A percentile compares a stretch with the other conserved stretches of the same genome.
These are phyloP conservation scores for Lysandra bellargus DNA, from an alignment of 2,888 invertebrate species.

Conservation along the genomic window DNA sequence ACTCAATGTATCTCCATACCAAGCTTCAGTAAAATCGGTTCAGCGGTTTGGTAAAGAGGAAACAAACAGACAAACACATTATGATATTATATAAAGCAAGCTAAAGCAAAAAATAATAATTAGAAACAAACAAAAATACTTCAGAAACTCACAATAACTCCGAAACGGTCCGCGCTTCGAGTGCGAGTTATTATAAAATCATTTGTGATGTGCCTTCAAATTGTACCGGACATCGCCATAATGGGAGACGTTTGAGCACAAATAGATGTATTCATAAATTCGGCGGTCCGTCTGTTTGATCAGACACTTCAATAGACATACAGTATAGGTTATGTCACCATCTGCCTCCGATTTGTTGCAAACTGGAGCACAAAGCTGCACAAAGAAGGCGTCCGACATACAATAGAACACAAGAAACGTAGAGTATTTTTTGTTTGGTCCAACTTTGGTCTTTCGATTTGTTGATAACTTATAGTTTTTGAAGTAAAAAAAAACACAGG, in stretches of 20 bases:
- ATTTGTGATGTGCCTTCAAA: constrained; percentile 3
- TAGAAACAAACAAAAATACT: background rate
- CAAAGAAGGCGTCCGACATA: constrained; percentile 34
- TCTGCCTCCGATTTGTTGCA: constrained; percentile 41
- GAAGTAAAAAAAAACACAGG: background rate
- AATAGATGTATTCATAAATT: constrained; percentile 48
- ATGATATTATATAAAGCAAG: background rate
- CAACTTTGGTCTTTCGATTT: constrained; percentile 3
- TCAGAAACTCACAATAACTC: background rate
- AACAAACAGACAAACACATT: background rate
- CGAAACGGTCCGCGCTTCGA: background rate
- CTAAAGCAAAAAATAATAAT: background rate
- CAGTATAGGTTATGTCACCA: constrained; percentile 44
- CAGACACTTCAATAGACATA: constrained; percentile 44
- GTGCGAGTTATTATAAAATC: constrained; percentile 15
- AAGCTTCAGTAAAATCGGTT: background rate
- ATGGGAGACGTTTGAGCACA: constrained; percentile 37
- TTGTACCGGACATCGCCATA: constrained; percentile 9
- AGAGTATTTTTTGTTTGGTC: background rate
- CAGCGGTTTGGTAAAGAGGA: background rate
- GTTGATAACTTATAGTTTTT: background rate
- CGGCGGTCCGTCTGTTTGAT: constrained; percentile 46
- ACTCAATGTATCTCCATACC: background rate
- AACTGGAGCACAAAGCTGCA: constrained; percentile 33
- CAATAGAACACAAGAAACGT: background rate